Evolutionary conservation across 2,888 invertebrate genomes (phyloP).

Genomic region (Saturnia pavonia): DNA sequence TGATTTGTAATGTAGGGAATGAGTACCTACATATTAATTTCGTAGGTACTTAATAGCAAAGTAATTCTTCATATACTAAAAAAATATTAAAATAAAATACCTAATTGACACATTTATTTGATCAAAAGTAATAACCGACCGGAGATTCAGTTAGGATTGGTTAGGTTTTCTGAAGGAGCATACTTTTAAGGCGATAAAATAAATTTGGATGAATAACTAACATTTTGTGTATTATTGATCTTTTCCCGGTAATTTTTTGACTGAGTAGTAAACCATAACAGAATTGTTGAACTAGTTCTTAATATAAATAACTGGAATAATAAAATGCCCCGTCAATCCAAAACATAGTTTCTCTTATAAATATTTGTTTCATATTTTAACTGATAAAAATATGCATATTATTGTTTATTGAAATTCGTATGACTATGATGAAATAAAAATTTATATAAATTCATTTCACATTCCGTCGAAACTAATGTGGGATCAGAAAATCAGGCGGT

Average conservation of each 20-base stretch:
- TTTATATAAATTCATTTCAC: background rate
- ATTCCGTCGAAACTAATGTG: background rate
- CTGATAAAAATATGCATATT: background rate
- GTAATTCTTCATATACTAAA: too few relatives aligned
- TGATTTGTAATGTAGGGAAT: conserved; percentile 10
- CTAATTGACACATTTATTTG: too few relatives aligned
- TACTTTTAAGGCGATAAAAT: too few relatives aligned
- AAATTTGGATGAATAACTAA: too few relatives aligned
- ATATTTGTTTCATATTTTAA: background rate
- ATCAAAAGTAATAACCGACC: too few relatives aligned
- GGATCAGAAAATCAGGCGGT: too few relatives aligned
- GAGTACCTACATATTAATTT: background rate
- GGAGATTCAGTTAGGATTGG: too few relatives aligned
- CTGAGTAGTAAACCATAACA: too few relatives aligned
- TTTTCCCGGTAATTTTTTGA: too few relatives aligned
- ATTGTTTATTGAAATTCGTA: background rate
- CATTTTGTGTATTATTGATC: too few relatives aligned
- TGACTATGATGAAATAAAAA: background rate
- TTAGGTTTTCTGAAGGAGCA: too few relatives aligned
- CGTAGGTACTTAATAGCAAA: background rate
- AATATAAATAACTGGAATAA: background rate
- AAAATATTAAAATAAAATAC: too few relatives aligned
- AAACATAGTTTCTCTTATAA: background rate
- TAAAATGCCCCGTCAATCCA: background rate
- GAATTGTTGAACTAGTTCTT: background rate